Percentiles rank a stretch among this genome's conserved stretches.
These are phyloP conservation scores for Montifringilla adamsi DNA, from an alignment of 2,113 vertebrate genomes.

Conservation along the genomic window DNA sequence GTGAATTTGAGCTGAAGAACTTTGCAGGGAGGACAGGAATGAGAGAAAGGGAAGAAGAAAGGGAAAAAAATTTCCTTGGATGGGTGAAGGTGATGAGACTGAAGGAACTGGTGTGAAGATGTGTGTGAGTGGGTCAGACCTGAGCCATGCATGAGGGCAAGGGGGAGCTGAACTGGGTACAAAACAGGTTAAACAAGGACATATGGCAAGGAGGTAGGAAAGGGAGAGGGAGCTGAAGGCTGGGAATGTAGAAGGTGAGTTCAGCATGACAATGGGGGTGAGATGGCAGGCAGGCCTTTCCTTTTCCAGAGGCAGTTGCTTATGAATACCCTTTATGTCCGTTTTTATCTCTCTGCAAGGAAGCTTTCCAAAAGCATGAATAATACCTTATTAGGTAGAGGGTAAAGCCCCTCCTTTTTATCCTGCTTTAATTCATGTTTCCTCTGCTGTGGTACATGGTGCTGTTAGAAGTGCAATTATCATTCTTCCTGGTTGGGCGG, in stretches of 20 bases:
- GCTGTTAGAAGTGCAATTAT: conserved; percentile 61
- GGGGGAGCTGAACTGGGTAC: neutral
- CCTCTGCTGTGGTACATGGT: conserved; percentile 50
- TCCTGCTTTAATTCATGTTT: conserved; percentile 48
- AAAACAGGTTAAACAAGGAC: neutral
- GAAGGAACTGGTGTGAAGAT: neutral
- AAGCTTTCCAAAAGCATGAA: conserved; percentile 52
- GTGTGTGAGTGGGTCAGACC: neutral
- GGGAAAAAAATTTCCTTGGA: neutral
- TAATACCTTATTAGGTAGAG: conserved; percentile 45
- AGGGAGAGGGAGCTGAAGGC: neutral
- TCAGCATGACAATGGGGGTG: neutral
- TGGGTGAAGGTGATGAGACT: neutral
- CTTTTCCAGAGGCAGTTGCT: neutral
- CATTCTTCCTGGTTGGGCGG: conserved; percentile 53
- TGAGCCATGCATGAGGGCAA: neutral
- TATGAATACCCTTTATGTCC: conserved; percentile 17
- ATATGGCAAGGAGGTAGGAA: neutral
- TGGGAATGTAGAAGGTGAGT: neutral
- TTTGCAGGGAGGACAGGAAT: neutral
- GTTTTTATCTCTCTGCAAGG: neutral
- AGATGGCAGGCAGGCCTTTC: neutral
- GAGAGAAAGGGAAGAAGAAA: neutral
- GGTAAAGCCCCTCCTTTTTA: conserved; percentile 38
- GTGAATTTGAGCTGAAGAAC: neutral